Evolutionary conservation across 2,888 invertebrate species (phyloP).

Genomic region (Caenorhabditis sp.): DNA sequence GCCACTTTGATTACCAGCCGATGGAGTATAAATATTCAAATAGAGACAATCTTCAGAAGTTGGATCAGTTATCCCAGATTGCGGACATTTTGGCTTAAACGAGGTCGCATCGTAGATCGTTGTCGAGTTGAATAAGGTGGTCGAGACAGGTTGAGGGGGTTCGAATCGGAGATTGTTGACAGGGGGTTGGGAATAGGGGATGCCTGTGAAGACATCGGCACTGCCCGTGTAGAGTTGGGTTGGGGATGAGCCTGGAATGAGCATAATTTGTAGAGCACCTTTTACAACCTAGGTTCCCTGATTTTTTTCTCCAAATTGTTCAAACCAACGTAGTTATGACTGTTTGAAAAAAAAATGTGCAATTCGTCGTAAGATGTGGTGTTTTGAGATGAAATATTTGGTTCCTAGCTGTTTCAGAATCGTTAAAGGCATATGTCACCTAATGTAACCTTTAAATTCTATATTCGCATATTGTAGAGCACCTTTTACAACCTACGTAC

Average conservation of each 20-base stretch:
- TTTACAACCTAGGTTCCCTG: too few relatives aligned
- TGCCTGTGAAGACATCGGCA: conserved; percentile 58
- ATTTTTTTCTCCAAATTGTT: too few relatives aligned
- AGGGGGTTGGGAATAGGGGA: conserved; percentile 60
- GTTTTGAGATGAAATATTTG: too few relatives aligned
- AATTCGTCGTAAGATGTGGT: too few relatives aligned
- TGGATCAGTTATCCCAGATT: conserved; percentile 31
- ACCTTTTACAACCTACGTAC: too few relatives aligned
- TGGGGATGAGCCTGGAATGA: conserved; percentile 3
- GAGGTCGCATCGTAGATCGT: conserved; percentile 55
- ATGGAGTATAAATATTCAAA: conserved; percentile 57
- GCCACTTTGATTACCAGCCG: conserved; percentile 33
- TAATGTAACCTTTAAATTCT: too few relatives aligned
- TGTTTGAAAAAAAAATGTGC: too few relatives aligned
- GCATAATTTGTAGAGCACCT: too few relatives aligned
- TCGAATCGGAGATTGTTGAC: conserved; percentile 46
- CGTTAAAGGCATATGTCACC: too few relatives aligned
- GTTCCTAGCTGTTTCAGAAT: too few relatives aligned
- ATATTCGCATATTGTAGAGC: too few relatives aligned
- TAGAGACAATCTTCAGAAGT: conserved; percentile 61
- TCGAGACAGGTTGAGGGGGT: conserved; percentile 28
- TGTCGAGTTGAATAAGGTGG: conserved; percentile 12
- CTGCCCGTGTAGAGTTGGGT: conserved; percentile 52
- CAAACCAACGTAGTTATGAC: too few relatives aligned
- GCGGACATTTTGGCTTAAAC: conserved; percentile 56